Evolutionary conservation across 2,797 vertebrate species (phyloP).

Genomic region (Enteromius viviparus): DNA sequence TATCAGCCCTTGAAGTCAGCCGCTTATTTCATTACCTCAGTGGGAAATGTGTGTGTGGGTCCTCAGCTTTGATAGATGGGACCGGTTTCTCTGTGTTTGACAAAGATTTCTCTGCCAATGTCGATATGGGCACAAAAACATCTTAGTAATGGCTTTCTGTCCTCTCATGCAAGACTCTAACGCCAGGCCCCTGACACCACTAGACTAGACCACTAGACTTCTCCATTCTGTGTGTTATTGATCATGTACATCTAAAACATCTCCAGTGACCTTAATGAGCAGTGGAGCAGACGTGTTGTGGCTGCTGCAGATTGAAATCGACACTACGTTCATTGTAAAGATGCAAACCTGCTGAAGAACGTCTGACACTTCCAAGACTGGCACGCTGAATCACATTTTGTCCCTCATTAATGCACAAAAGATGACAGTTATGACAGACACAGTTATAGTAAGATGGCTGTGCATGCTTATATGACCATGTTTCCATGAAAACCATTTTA

Average conservation of each 20-base stretch:
- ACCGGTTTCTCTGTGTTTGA: background rate
- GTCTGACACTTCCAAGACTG: background rate
- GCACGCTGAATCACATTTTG: too few species aligned
- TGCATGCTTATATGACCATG: background rate
- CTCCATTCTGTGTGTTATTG: background rate
- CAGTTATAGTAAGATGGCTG: background rate
- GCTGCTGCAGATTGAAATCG: background rate
- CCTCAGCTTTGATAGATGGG: background rate
- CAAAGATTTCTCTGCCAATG: background rate
- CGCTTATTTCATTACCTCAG: conserved; percentile 9
- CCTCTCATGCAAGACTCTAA: background rate
- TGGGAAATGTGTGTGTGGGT: background rate
- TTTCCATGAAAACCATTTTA: background rate
- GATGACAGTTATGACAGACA: background rate
- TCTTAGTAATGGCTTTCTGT: conserved; percentile 7
- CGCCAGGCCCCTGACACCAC: background rate
- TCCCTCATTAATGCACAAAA: background rate
- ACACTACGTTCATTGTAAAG: background rate
- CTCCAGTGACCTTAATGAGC: background rate
- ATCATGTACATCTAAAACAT: conserved; percentile 2
- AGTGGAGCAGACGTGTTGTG: background rate
- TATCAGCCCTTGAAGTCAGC: conserved; percentile 8
- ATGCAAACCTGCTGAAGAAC: background rate
- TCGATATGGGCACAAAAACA: background rate
- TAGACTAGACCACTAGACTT: background rate